Percentiles rank a stretch among this genome's conserved stretches.
Conservation (phyloP, 2,888 invertebrate genomes). For the Drosophila cognata region DNA sequence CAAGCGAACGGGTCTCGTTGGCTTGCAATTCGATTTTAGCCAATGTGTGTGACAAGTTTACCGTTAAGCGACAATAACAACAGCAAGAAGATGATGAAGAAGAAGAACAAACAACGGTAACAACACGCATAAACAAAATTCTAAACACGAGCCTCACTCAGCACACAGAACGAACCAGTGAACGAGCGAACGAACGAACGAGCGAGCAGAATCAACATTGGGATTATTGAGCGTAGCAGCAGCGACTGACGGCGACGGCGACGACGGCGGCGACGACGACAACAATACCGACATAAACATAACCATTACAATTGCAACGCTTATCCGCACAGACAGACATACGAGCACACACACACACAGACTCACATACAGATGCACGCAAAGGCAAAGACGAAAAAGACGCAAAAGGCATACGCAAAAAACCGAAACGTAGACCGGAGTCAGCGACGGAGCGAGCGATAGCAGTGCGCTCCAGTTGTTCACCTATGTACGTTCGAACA, state of each 20-base stretch:
- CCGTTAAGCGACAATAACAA: constrained; percentile 37
- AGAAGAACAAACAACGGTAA: constrained; percentile 1
- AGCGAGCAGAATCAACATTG: constrained; percentile 67
- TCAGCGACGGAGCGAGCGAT: constrained; percentile 48
- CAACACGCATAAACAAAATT: constrained; percentile 58
- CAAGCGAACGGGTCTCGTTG: constrained; percentile 3
- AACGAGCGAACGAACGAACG: constrained; percentile 57
- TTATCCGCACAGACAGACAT: constrained; percentile 49
- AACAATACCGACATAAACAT: constrained; percentile 60
- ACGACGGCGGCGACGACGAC: constrained; percentile 23
- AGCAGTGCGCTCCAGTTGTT: constrained; percentile 80
- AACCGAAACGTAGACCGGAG: constrained; percentile 44
- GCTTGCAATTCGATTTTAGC: constrained; percentile 21
- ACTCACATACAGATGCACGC: constrained; percentile 44
- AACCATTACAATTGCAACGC: constrained; percentile 71
- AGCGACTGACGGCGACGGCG: constrained; percentile 36
- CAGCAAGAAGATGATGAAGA: background rate
- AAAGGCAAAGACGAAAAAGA: constrained; percentile 29
- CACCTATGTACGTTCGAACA: constrained; percentile 84
- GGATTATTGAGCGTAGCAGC: constrained; percentile 60
- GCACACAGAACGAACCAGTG: constrained; percentile 58
- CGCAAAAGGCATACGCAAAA: constrained; percentile 36
- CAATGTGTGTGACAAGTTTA: constrained; percentile 50
- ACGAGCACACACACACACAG: constrained; percentile 21
- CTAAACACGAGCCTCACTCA: constrained; percentile 63